These are phyloP conservation scores for Irena cyanogastra DNA, from an alignment of 2,113 vertebrate genomes.

Conservation along the genomic window DNA sequence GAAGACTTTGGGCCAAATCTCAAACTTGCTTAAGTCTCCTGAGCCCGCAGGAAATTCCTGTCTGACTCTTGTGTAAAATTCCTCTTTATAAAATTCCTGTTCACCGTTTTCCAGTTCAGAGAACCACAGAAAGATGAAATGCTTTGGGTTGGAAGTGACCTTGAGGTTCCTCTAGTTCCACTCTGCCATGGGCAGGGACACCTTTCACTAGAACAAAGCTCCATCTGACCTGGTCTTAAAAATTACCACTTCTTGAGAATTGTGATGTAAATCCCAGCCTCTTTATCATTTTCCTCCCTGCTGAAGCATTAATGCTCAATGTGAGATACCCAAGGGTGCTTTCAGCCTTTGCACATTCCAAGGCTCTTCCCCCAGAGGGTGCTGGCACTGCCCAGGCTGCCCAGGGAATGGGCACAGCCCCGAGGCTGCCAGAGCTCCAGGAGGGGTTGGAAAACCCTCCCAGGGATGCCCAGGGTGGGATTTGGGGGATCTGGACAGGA, in stretches of 20 bases:
- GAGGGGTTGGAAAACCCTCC: rapidly evolving
- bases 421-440: background rate
- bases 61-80: too few species aligned
- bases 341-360: background rate
- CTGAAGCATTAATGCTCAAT: background rate
- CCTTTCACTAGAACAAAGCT: background rate
- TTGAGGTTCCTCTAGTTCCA: background rate
- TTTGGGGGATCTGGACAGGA: background rate
- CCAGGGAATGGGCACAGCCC: background rate
- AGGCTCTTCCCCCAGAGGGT: background rate
- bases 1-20: background rate
- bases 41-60: background rate
- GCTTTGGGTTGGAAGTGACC: background rate
- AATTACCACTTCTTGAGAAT: background rate
- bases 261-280: background rate
- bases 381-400: background rate
- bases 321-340: background rate
- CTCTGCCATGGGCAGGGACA: background rate
- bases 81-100: background rate
- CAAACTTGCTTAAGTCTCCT: background rate
- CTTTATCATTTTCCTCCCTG: background rate
- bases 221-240: background rate
- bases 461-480: background rate
- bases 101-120: background rate
- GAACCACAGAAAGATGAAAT: background rate